A percentile compares a stretch with the other conserved stretches of the same genome.
These are phyloP conservation scores for Resseliella maxima DNA, from an alignment of 2,888 invertebrate genomes.

Conservation along the genomic window DNA sequence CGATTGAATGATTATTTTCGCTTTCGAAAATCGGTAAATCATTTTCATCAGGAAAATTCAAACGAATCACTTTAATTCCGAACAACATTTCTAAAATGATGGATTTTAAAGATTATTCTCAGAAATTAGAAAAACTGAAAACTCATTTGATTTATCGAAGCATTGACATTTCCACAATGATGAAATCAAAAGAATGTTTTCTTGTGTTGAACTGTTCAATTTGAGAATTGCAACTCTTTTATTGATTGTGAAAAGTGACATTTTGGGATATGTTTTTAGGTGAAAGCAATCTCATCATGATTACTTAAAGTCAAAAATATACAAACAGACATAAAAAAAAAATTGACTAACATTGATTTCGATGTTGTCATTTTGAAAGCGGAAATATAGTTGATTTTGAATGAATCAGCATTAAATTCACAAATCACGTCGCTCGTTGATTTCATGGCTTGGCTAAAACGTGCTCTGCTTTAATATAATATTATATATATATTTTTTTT, in stretches of 20 bases:
- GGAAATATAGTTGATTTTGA: neutral
- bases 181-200: no score
- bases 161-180: no score
- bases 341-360: neutral
- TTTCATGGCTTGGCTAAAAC: constrained; percentile 12
- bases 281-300: constrained; percentile 10
- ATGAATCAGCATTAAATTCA: constrained; percentile 39
- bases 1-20: neutral
- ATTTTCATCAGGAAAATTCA: no score
- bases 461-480: neutral
- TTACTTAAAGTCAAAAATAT: neutral
- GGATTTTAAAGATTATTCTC: no score
- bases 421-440: constrained; percentile 35
- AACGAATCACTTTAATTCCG: no score
- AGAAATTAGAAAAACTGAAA: no score
- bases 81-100: no score
- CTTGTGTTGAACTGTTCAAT: no score
- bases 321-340: no score
- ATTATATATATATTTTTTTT: neutral
- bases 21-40: no score
- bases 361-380: neutral
- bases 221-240: neutral
- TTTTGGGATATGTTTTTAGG: neutral
- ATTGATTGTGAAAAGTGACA: neutral
- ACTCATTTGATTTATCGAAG: no score